A percentile compares a stretch with the other conserved stretches of the same genome.
Conservation (phyloP, 2,113 vertebrate species). For the Eupsittula cactorum region DNA sequence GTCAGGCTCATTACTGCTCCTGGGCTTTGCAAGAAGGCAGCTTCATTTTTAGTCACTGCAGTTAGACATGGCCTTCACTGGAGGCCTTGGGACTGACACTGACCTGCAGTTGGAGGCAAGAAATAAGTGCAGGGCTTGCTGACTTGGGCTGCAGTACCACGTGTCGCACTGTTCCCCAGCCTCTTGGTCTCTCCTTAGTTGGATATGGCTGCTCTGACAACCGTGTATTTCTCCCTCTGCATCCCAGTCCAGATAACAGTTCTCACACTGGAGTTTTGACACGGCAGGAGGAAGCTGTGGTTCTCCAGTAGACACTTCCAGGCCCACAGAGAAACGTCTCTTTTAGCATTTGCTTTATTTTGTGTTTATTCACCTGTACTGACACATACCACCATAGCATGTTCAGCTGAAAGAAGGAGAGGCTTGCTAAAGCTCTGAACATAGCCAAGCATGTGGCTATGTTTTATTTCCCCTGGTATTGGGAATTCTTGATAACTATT, state of each 20-base stretch:
- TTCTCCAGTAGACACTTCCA: background rate
- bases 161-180: background rate
- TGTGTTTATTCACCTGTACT: background rate
- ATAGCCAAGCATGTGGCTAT: conserved; percentile 48
- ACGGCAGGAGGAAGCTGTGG: background rate
- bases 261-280: background rate
- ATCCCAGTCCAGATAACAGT: background rate
- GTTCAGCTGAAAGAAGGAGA: conserved; percentile 45
- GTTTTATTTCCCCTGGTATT: background rate
- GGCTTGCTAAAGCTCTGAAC: conserved; percentile 40
- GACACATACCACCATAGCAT: conserved; percentile 17
- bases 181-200: background rate
- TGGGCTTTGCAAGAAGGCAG: background rate
- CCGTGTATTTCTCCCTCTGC: accelerated
- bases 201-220: background rate
- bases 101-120: background rate
- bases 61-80: background rate
- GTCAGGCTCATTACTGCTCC: background rate
- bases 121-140: background rate
- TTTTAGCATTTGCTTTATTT: conserved; percentile 18
- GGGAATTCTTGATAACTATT: conserved; percentile 23
- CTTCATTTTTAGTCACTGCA: background rate
- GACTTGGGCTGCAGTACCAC: background rate
- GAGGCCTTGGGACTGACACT: background rate
- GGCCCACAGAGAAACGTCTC: background rate